These are phyloP conservation scores for Pogonomyrmex californicus DNA, from an alignment of 1,140 invertebrate species.

Conservation along the genomic window DNA sequence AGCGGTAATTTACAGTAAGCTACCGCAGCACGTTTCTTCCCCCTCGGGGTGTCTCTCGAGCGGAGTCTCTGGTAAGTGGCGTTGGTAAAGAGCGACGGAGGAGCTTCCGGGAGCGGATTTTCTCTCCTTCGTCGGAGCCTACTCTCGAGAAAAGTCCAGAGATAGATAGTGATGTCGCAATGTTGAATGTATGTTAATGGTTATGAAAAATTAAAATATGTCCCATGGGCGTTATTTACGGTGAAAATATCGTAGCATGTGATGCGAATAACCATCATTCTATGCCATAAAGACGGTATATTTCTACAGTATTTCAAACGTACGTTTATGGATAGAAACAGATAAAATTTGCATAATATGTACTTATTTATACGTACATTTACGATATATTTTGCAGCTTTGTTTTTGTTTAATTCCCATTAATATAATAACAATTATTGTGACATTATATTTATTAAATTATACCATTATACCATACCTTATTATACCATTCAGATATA, in stretches of 20 bases:
- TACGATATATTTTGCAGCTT: neutral
- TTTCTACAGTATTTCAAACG: neutral
- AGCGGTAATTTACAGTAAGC: conserved; percentile 80
- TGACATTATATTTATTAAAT: neutral
- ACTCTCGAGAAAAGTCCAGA: conserved; percentile 14
- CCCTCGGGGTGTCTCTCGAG: conserved; percentile 17
- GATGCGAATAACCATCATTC: conserved; percentile 5
- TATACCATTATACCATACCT: neutral
- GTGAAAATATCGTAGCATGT: neutral
- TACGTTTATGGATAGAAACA: conserved; percentile 12
- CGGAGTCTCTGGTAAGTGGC: conserved; percentile 2
- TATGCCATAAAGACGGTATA: neutral
- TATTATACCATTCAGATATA: neutral
- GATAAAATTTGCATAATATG: neutral
- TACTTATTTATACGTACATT: neutral
- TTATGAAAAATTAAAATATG: conserved; percentile 62
- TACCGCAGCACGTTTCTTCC: conserved; percentile 62
- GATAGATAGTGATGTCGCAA: neutral
- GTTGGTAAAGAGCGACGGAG: conserved; percentile 34
- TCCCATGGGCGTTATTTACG: conserved; percentile 35
- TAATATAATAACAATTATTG: neutral
- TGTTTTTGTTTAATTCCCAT: neutral
- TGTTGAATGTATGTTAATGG: neutral
- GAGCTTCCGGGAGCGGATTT: conserved; percentile 21
- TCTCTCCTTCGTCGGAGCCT: neutral